Percentiles rank a stretch among this genome's conserved stretches.
Evolutionary conservation across 2,113 vertebrate species (phyloP).

Genomic region (Lathamus discolor): DNA sequence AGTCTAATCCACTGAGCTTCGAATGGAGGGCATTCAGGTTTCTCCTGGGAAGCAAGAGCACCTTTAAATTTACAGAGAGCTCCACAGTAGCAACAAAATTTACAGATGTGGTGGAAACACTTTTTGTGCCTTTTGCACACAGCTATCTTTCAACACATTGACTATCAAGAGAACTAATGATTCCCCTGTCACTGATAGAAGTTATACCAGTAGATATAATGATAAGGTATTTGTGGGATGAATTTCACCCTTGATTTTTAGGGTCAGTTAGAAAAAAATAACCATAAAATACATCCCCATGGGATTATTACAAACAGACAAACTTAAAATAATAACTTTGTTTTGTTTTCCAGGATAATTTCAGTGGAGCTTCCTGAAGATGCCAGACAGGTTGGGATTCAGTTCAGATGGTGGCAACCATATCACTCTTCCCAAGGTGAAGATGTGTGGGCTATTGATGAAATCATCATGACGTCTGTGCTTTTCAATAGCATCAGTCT

Average conservation of each 20-base stretch:
- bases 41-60: not conserved
- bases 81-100: not conserved
- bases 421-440: slow-evolving; percentile 93
- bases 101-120: not conserved
- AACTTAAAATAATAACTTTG: not conserved
- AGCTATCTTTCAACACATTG: not conserved
- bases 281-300: not conserved
- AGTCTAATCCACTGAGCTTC: not conserved
- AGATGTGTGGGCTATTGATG: slow-evolving; percentile 97
- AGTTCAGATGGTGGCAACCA: slow-evolving; percentile 99
- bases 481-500: slow-evolving; percentile 97
- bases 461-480: slow-evolving; percentile 97
- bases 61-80: not conserved
- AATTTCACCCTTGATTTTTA: not conserved
- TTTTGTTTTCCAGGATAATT: slow-evolving; percentile 82
- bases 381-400: slow-evolving; percentile 91
- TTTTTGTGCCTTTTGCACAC: not conserved
- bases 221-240: not conserved
- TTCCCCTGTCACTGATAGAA: not conserved
- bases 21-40: not conserved
- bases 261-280: not conserved
- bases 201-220: not conserved
- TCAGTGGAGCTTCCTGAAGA: slow-evolving; percentile 92
- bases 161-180: not conserved
- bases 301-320: not conserved